Evolutionary conservation across 2,797 vertebrate genomes (phyloP), one percentile per base, ranked within the genome.

Genomic region (Rhodeus uyekii): DNA sequence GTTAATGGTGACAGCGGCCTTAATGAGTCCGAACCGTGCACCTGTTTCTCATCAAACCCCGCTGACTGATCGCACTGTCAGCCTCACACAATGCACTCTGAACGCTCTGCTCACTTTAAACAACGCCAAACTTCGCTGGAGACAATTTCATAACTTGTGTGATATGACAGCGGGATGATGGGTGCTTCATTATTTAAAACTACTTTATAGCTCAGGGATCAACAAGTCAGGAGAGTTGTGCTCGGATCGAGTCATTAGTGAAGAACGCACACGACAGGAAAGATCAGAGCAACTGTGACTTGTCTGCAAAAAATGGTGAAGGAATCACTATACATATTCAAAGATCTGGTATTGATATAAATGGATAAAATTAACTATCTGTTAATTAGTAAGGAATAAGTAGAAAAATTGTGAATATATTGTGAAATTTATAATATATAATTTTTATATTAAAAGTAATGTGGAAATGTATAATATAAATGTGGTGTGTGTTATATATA

Each of bases 21-120:
- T 86, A 87, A 87, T 87, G 87, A 87, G 85, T 86, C 83, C 61
- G 74, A 83, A 85, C 81, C 85, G 72, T 63, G 78, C 87, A 88
- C 87, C 87, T 88, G 87, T 88, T 88, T 85, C 87, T 86, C 87
- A 88, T 86, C 87, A 84, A 85, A 86, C 83, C 85, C 69, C 81
- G 48, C 85, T 61, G 87, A 81, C 78, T 83, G 75, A 82, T 75
- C 76, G 78, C 71, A 4, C 76, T 53, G 64, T 74, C 84, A 29
- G 48, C 19, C 65, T 29, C 80, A 69, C 64, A 73, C 85, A 79
- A 80, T 64, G 29, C 63, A 48, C 81, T 82, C 76, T 67, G 14
- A 83, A 84, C 61, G 58, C 78, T 44, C 81, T 14, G 34, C 44
- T 58, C 48, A 22, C 61, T 55, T 83, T 71, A 78, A 83, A 74